These are phyloP conservation scores for Atta cephalotes DNA, from an alignment of 1,140 invertebrate genomes.

Conservation along the genomic window DNA sequence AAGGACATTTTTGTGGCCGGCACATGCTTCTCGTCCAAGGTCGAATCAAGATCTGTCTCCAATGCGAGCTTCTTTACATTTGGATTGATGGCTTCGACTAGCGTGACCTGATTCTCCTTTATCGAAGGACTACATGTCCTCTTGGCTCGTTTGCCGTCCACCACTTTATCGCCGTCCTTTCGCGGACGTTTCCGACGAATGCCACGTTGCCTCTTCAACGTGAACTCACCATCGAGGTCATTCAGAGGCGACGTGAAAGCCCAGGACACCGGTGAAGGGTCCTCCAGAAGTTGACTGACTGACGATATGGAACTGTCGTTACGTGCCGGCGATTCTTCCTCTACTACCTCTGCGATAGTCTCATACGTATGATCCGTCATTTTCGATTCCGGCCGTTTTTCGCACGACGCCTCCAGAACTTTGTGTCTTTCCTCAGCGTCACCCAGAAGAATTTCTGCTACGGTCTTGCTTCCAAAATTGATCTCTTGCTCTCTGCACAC, in stretches of 20 bases:
- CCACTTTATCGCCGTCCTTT: conserved; percentile 75
- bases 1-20: conserved; percentile 55
- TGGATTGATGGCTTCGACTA: conserved; percentile 81
- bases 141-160: conserved; percentile 77
- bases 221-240: conserved; percentile 84
- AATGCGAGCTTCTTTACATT: conserved; percentile 82
- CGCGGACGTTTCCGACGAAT: conserved; percentile 83
- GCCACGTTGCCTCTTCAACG: conserved; percentile 84
- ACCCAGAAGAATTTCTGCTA: conserved; percentile 81
- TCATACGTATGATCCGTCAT: conserved; percentile 78
- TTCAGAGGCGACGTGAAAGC: conserved; percentile 80
- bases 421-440: conserved; percentile 80
- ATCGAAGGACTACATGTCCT: conserved; percentile 74
- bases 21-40: conserved; percentile 68
- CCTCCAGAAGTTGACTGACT: conserved; percentile 84
- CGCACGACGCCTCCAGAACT: conserved; percentile 65
- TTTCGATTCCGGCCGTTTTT: conserved; percentile 19
- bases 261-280: conserved; percentile 84
- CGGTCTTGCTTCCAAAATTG: conserved; percentile 77
- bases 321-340: conserved; percentile 72
- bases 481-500: conserved; percentile 77
- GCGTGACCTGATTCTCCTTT: conserved; percentile 50
- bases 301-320: conserved; percentile 85
- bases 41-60: conserved; percentile 83
- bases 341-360: conserved; percentile 69